These are phyloP conservation scores for Cepphus grylle DNA, from an alignment of 2,113 vertebrate species.

Conservation along the genomic window DNA sequence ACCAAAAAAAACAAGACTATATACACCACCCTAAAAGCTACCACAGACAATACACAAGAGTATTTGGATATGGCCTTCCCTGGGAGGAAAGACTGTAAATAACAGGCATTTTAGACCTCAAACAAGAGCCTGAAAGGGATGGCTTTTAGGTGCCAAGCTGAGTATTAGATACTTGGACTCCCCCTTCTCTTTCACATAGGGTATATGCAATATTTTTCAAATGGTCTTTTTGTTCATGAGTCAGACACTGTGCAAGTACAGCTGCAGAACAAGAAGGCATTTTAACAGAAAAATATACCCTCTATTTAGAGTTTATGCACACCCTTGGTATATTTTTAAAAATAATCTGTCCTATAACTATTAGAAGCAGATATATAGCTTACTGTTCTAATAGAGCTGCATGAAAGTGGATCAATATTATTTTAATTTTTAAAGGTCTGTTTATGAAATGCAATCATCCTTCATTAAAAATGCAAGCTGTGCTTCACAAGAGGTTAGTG, in stretches of 20 bases:
- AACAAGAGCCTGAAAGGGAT: neutral
- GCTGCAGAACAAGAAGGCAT: neutral
- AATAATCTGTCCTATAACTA: conserved; percentile 57
- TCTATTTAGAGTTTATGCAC: neutral
- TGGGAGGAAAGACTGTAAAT: neutral
- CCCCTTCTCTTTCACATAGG: neutral
- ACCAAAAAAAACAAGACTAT: neutral
- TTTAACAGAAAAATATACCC: neutral
- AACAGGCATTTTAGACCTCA: neutral
- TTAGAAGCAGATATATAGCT: conserved; percentile 59
- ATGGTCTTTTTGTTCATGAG: conserved; percentile 11
- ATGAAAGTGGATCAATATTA: conserved; percentile 83
- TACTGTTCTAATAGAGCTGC: conserved; percentile 71
- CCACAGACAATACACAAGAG: neutral
- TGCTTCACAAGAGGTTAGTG: conserved; percentile 74
- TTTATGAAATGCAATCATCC: conserved; percentile 94
- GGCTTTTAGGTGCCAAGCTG: conserved; percentile 5
- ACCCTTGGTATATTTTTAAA: neutral
- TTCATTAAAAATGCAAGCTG: conserved; percentile 93
- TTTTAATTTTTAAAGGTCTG: conserved; percentile 87
- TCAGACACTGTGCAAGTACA: conserved; percentile 9
- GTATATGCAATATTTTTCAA: neutral
- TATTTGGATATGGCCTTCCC: neutral
- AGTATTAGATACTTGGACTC: neutral
- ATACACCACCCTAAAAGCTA: neutral